phyloP scores from a whole-genome alignment of 2,797 vertebrate species.

The Hybognathus amarus region DNA sequence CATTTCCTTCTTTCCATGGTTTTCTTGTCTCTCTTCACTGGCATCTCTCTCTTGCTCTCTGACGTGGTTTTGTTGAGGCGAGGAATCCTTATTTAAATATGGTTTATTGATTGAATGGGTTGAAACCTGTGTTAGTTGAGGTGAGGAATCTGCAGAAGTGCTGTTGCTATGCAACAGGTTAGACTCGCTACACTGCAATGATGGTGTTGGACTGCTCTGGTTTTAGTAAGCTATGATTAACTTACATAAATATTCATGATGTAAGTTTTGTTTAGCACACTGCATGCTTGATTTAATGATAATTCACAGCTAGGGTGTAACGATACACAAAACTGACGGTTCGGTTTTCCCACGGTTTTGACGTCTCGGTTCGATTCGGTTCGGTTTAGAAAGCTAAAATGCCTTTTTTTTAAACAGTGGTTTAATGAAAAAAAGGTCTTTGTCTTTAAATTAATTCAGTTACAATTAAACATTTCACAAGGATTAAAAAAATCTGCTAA shows the following conservation, averaged over 20 bases:
- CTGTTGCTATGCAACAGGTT: conserved; percentile 77
- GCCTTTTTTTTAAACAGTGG: too few species aligned
- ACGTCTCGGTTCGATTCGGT: too few species aligned
- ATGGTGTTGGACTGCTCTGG: not conserved
- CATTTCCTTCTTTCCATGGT: not conserved
- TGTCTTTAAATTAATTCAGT: too few species aligned
- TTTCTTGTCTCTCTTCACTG: not conserved
- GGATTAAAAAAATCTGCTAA: too few species aligned
- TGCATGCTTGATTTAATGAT: not conserved
- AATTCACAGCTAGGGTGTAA: too few species aligned
- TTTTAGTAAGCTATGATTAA: conserved; percentile 33
- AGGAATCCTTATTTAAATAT: not conserved
- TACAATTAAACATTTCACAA: too few species aligned
- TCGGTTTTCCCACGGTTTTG: too few species aligned
- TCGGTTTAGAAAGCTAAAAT: too few species aligned
- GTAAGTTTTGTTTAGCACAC: not conserved
- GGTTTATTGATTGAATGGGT: conserved; percentile 1
- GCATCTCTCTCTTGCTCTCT: not conserved
- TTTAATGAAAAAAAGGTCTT: too few species aligned
- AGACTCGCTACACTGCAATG: conserved; percentile 4
- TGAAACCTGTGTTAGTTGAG: not conserved
- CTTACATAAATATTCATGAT: conserved; percentile 23
- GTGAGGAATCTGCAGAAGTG: conserved; percentile 54
- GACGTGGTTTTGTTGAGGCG: not conserved
- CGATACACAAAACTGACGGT: too few species aligned